These are phyloP conservation scores for Procambarus virginalis DNA, from an alignment of 1,140 invertebrate genomes.

Conservation along the genomic window DNA sequence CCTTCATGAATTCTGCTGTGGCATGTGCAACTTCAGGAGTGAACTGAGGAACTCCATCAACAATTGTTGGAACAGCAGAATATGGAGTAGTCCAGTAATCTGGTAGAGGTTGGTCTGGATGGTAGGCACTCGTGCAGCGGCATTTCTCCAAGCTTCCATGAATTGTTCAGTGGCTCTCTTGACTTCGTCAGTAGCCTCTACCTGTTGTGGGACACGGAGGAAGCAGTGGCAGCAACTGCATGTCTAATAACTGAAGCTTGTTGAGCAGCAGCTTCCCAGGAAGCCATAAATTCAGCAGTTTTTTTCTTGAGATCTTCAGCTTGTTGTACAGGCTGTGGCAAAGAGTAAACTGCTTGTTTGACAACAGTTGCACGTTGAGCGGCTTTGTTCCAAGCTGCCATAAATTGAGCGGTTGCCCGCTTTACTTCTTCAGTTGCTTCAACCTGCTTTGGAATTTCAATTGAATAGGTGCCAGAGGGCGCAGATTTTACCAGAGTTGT, in stretches of 20 bases:
- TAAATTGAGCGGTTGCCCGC: no score
- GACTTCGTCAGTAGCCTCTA: slow-evolving; percentile 37
- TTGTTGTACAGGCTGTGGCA: slow-evolving; percentile 9
- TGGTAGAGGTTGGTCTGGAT: neutral
- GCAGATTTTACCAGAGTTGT: no score
- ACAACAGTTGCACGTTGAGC: neutral
- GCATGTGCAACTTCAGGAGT: no score
- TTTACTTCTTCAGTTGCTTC: neutral
- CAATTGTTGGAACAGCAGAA: no score
- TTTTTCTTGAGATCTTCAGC: slow-evolving; percentile 28
- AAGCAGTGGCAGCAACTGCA: no score
- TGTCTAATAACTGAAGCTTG: slow-evolving; percentile 6
- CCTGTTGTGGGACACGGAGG: slow-evolving; percentile 5
- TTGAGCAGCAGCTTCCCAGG: slow-evolving; percentile 33
- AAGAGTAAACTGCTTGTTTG: neutral
- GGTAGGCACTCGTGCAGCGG: slow-evolving; percentile 20
- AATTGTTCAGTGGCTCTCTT: slow-evolving; percentile 35
- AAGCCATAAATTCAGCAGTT: slow-evolving; percentile 41
- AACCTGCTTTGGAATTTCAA: no score
- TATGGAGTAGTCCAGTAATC: no score
- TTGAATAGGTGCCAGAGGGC: no score
- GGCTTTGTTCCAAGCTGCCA: slow-evolving; percentile 9
- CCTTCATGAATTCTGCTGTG: no score
- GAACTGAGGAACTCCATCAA: no score
- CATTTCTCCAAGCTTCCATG: slow-evolving; percentile 38